Evolutionary conservation across 2,888 invertebrate species (phyloP).

Genomic region (Thereva unica): DNA sequence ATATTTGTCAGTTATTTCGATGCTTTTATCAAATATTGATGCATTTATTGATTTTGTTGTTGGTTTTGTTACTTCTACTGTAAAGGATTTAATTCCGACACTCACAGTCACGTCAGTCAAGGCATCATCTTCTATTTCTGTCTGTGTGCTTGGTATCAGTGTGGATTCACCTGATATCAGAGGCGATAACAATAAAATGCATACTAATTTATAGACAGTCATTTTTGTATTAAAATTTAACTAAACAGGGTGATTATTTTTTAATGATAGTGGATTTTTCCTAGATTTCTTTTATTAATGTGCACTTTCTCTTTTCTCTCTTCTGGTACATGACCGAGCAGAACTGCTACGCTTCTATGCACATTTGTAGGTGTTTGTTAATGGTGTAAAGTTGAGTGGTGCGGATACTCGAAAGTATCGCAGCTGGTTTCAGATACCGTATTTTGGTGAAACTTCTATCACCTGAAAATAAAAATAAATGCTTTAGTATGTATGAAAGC

Average conservation of each 20-base stretch:
- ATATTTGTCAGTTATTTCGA: constrained; percentile 11
- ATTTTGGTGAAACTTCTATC: no score
- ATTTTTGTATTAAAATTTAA: no score
- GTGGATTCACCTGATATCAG: constrained; percentile 14
- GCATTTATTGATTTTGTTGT: constrained; percentile 38
- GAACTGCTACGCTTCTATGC: constrained; percentile 13
- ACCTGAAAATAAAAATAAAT: no score
- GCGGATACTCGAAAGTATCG: neutral
- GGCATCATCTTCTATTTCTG: constrained; percentile 19
- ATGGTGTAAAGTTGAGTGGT: constrained; percentile 1
- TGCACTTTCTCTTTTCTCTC: constrained; percentile 18
- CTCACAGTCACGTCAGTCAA: constrained; percentile 32
- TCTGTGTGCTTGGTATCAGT: constrained; percentile 1
- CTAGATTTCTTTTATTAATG: no score
- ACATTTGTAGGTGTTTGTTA: neutral
- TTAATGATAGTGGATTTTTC: no score
- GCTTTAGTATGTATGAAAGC: no score
- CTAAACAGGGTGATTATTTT: no score
- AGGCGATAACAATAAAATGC: constrained; percentile 14
- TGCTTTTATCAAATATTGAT: neutral
- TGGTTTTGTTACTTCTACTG: constrained; percentile 43
- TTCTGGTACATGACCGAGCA: constrained; percentile 21
- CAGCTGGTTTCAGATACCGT: no score
- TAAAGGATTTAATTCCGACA: constrained; percentile 45
- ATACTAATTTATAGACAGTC: no score